Base-by-base conservation (phyloP, 2,113 vertebrate species). In the Marmota monax region DNA sequence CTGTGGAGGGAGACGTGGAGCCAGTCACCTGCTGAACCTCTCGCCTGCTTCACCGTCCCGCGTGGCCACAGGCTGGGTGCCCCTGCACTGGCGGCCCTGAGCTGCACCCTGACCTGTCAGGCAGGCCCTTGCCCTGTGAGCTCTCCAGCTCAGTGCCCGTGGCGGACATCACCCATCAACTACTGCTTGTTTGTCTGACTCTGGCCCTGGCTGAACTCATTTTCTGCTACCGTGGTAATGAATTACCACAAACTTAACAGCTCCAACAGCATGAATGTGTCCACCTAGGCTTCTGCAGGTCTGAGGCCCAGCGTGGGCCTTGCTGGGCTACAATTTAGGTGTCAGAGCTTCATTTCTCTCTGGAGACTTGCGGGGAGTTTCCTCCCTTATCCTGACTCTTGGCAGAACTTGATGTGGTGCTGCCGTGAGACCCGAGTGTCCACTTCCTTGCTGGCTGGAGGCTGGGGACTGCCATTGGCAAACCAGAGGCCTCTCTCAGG, bases 81-180 rank as follows among this genome's bases (percentile, higher is more conserved):
- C 25, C 22, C 78, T 22, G 22, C 51, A 5, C 32, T n/a, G 6
- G 5, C 9, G 7, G 25, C 45, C 13, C 39, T 2, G 5, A 14
- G 56, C 56, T 58, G 56, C 5, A 17, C 56, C 56, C 56, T 58
- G 56, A 8, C 18, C 56, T 7, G 20, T 58, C 56, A 1, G 20
- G 56, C 56, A 2, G 56, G 56, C 22, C 20, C 56, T 58, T 2
- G 20, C 56, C 56, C 56, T 58, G 56, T 16, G 42, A 37, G 2
- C 42, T 10, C 53, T 22, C 51, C 5, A 20, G 14, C 13, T n/a
- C 14, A 0, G 2, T 29, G 13, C 39, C 53, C 16, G 2, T 4
- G 65, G 12, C 76, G 53, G 74, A 32, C 61, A 53, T n/a, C 56
- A 51, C 42, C 48, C 27, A 89, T 29, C 58, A 7, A 37, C 65